These are phyloP conservation scores for Stichopus horrens DNA, from an alignment of 53 echinoderm and acorn worm genomes.

Conservation along the genomic window DNA sequence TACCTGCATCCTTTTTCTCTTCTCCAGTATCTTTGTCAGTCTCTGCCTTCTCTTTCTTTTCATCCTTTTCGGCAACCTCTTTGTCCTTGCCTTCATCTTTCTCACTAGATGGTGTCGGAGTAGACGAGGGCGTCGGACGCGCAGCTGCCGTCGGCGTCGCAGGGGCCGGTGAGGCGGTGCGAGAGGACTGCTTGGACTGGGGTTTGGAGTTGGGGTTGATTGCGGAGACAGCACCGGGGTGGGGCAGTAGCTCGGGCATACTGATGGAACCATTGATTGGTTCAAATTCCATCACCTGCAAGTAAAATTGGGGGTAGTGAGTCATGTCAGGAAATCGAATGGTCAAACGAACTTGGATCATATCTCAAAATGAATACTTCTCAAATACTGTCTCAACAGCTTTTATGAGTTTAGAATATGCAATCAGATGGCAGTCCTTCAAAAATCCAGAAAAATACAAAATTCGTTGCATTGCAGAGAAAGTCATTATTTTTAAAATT, in stretches of 20 bases:
- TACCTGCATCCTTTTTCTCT: constrained; percentile 31
- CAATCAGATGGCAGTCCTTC: too few species aligned
- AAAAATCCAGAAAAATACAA: too few species aligned
- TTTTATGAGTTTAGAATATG: too few species aligned
- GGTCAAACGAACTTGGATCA: too few species aligned
- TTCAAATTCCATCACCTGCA: constrained; percentile 95
- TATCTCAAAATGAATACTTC: too few species aligned
- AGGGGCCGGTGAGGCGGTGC: constrained; percentile 91
- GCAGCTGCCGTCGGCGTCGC: constrained; percentile 62
- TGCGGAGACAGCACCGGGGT: constrained; percentile 52
- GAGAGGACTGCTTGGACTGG: constrained; percentile 81
- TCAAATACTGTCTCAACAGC: too few species aligned
- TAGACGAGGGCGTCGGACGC: constrained; percentile 31
- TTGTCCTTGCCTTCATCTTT: constrained; percentile 13
- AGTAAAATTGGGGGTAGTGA: not conserved
- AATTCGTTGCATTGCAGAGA: too few species aligned
- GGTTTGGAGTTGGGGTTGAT: constrained; percentile 68
- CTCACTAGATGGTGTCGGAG: constrained; percentile 29
- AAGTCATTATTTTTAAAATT: not conserved
- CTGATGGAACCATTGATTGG: constrained; percentile 95
- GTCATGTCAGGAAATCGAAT: too few species aligned
- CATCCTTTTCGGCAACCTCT: constrained; percentile 22
- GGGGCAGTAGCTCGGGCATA: constrained; percentile 79
- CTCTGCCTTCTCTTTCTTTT: constrained; percentile 32
- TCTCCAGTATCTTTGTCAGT: constrained; percentile 19